Evolutionary conservation across 2,797 vertebrate species (phyloP), one percentile per base, ranked within the genome.

Genomic region (Huso huso): DNA sequence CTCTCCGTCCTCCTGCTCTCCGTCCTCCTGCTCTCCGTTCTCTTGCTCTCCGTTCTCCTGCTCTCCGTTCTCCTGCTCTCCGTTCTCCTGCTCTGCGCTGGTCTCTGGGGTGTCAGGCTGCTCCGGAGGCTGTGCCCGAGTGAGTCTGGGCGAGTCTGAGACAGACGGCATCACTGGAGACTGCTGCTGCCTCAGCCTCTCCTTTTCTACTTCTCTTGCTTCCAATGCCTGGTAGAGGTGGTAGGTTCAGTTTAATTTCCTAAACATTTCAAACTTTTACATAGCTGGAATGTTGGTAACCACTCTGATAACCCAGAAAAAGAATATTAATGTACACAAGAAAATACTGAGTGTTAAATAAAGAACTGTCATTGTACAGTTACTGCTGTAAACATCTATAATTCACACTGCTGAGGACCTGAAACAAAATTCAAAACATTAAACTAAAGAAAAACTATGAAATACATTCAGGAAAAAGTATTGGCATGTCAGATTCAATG

Each of bases 131-230:
- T 72, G 82, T 18, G 70, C 9, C 15, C 64, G 81, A 61, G 79
- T 81, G 0, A 79, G 81, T 63, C 79, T 82, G 0, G 94, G 91
- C 7, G 94, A 96, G 4, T 71, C 84, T 0, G 75, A 55, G 10
- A 75, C 68, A 0, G 76, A 79, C 12, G 83, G 82, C 7, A 83
- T 84, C 12, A 86, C 90, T 0, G 90, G 86, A 74, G 89, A 91
- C 57, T 87, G 91, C 23, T 86, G 87, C 0, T 87, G 80, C 76
- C 86, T 89, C 7, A 90, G 88, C 1, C 84, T 76, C 13, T 82
- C 80, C 78, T 89, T 94, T 81, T 96, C 95, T 69, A 81, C 77
- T 71, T 97, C 95, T 80, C 90, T 88, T 66, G 86, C 87, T 71
- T 98, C 96, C 68, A 96, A 87, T 72, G 92, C 80, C 95, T 99